Evolutionary conservation across 2,888 invertebrate genomes (phyloP).

Genomic region (Disparrhopalites patrizii): DNA sequence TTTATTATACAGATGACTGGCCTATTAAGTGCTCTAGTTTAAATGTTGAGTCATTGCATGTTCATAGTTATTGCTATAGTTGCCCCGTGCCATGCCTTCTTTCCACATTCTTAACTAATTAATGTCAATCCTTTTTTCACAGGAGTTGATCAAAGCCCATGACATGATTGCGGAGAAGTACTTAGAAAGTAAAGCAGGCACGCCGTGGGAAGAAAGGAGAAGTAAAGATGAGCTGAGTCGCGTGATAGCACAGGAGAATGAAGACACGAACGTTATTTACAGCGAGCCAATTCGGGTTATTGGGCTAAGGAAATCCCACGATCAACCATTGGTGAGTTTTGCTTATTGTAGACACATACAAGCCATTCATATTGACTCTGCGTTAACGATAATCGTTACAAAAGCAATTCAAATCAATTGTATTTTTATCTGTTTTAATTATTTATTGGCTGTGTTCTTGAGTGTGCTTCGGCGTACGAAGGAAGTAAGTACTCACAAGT

Average conservation of each 20-base stretch:
- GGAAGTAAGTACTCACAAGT: too few species aligned
- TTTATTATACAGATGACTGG: too few species aligned
- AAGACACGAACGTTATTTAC: conserved; percentile 32
- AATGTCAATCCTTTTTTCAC: conserved; percentile 50
- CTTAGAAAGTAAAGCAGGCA: conserved; percentile 32
- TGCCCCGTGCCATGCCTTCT: not conserved
- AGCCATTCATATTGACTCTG: too few species aligned
- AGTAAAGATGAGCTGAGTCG: not conserved
- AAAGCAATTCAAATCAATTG: not conserved
- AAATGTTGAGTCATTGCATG: too few species aligned
- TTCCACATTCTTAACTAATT: not conserved
- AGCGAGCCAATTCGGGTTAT: conserved; percentile 70
- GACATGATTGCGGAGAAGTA: conserved; percentile 72
- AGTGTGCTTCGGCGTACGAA: too few species aligned
- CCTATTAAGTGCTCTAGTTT: too few species aligned
- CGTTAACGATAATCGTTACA: too few species aligned
- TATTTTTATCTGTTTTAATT: not conserved
- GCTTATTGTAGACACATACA: too few species aligned
- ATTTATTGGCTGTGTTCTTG: too few species aligned
- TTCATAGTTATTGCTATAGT: too few species aligned
- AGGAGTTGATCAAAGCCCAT: conserved; percentile 81
- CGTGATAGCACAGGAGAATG: not conserved
- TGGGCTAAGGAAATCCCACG: conserved; percentile 74
- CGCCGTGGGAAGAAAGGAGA: conserved; percentile 41
- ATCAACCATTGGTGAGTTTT: conserved; percentile 73